These are phyloP conservation scores for Drosophila demipolita DNA, from an alignment of 2,888 invertebrate species.

Conservation along the genomic window DNA sequence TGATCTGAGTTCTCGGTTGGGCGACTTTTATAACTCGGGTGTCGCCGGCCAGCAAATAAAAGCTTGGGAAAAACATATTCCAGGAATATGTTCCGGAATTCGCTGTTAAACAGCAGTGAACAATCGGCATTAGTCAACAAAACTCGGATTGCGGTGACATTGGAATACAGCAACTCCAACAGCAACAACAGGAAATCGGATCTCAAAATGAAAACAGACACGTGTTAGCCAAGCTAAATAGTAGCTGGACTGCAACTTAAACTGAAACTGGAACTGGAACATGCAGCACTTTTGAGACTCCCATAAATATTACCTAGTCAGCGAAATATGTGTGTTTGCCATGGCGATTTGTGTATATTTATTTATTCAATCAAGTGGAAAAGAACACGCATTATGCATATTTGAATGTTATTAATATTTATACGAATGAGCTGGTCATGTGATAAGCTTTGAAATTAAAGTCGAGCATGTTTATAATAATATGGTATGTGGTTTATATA, in stretches of 20 bases:
- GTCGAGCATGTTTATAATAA: neutral
- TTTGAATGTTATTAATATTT: neutral
- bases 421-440: neutral
- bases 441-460: neutral
- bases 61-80: slow-evolving; percentile 83
- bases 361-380: slow-evolving; percentile 10
- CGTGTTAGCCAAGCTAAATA: slow-evolving; percentile 43
- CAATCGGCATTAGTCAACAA: slow-evolving; percentile 47
- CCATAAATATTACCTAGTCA: slow-evolving; percentile 44
- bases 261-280: slow-evolving; percentile 2
- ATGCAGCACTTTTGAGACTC: slow-evolving; percentile 37
- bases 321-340: slow-evolving; percentile 41
- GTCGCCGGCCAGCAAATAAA: slow-evolving; percentile 51
- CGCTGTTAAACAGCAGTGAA: slow-evolving; percentile 78
- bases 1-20: slow-evolving; percentile 3
- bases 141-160: slow-evolving; percentile 60
- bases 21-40: slow-evolving; percentile 23
- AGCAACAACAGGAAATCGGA: slow-evolving; percentile 50
- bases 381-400: slow-evolving; percentile 6
- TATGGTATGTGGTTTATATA: neutral
- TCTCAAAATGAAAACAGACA: slow-evolving; percentile 55
- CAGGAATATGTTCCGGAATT: slow-evolving; percentile 84
- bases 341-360: slow-evolving; percentile 1
- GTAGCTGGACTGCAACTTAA: slow-evolving; percentile 12
- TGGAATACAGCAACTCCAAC: slow-evolving; percentile 32